Percentiles rank a stretch among this genome's conserved stretches.
These are phyloP conservation scores for Bucco capensis DNA, from an alignment of 2,113 vertebrate species.

Conservation along the genomic window DNA sequence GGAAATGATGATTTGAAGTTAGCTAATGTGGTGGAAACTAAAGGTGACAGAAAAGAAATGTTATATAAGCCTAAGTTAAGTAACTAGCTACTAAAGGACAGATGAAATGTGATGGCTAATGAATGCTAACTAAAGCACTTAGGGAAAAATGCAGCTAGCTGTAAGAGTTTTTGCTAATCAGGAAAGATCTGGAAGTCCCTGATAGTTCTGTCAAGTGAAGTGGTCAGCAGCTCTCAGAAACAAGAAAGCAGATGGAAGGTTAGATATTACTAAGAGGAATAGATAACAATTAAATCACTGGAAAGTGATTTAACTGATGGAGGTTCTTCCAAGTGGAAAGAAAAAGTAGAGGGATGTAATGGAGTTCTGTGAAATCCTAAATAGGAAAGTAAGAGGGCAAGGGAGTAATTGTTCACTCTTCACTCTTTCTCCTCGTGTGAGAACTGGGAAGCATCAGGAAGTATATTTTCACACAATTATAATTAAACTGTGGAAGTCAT, in stretches of 20 bases:
- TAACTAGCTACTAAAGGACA: not conserved
- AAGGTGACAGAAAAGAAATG: not conserved
- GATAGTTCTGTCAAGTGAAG: not conserved
- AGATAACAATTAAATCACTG: too few species aligned
- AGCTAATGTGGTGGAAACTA: not conserved
- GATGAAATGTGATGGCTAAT: not conserved
- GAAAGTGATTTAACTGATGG: not conserved
- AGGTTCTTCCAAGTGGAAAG: not conserved
- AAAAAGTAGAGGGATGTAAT: not conserved
- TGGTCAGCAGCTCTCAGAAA: not conserved
- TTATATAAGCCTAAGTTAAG: not conserved
- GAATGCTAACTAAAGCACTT: not conserved
- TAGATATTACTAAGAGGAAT: not conserved
- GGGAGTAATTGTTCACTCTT: not conserved
- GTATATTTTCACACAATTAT: not conserved
- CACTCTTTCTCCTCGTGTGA: not conserved
- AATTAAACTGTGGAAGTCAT: slow-evolving; percentile 49
- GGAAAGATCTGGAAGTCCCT: not conserved
- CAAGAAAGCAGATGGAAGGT: rapidly evolving
- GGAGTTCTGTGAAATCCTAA: not conserved
- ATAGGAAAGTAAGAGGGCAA: not conserved
- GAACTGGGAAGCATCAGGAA: slow-evolving; percentile 6
- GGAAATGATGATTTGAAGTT: not conserved
- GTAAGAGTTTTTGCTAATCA: not conserved
- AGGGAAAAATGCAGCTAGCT: not conserved